A percentile compares a stretch with the other conserved stretches of the same genome.
phyloP scores from a whole-genome alignment of 1,140 invertebrate species.

The Hormaphis cornu region DNA sequence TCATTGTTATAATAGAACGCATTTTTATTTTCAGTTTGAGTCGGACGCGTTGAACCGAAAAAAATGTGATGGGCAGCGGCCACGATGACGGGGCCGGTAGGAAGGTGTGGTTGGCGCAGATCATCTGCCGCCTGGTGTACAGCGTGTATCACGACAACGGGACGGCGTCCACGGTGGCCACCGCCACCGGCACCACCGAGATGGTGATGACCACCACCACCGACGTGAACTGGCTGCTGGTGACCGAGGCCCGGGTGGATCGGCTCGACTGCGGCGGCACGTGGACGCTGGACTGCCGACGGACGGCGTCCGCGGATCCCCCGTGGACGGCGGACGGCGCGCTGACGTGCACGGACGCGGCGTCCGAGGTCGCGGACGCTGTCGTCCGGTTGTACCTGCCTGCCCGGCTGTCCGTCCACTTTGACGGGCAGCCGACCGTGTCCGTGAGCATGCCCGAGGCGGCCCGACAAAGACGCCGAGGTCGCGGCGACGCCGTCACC shows the following conservation, averaged over 20 bases:
- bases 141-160: conserved; percentile 11
- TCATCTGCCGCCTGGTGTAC: conserved; percentile 25
- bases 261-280: conserved; percentile 8
- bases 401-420: background rate
- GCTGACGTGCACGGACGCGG: background rate
- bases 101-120: conserved; percentile 30
- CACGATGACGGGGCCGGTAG: conserved; percentile 15
- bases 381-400: conserved; percentile 8
- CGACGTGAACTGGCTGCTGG: background rate
- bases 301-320: background rate
- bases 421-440: conserved; percentile 2
- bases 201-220: conserved; percentile 8
- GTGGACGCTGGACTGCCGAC: conserved; percentile 13
- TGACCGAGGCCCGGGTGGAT: background rate
- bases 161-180: background rate
- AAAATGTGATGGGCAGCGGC: conserved; percentile 25
- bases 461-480: too few species aligned
- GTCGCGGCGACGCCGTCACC: background rate
- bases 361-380: background rate
- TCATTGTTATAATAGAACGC: too few species aligned
- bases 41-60: conserved; percentile 1
- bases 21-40: background rate
- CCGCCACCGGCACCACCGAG: background rate
- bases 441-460: background rate
- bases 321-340: background rate